These are phyloP conservation scores for Apodemia zela DNA, from an alignment of 2,888 invertebrate genomes.

Conservation along the genomic window DNA sequence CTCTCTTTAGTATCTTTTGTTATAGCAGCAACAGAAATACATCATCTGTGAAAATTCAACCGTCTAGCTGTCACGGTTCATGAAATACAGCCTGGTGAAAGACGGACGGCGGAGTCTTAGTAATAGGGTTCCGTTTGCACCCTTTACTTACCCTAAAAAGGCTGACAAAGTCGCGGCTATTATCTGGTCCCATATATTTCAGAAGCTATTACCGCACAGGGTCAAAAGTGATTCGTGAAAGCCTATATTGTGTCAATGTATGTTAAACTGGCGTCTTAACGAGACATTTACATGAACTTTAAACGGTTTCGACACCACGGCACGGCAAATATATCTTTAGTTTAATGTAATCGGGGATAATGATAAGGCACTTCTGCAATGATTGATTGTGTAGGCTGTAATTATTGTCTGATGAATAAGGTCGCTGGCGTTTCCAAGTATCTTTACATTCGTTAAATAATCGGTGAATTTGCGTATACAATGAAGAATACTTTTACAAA, in stretches of 20 bases:
- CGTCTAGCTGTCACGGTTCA: too few relatives aligned
- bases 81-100: too few relatives aligned
- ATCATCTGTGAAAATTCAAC: too few relatives aligned
- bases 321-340: conserved; percentile 28
- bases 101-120: too few relatives aligned
- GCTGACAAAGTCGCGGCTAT: neutral
- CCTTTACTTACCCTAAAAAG: too few relatives aligned
- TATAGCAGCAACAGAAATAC: too few relatives aligned
- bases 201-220: conserved; percentile 34
- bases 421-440: conserved; percentile 30
- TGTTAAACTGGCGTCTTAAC: conserved; percentile 30
- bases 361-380: conserved; percentile 37
- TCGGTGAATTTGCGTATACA: too few relatives aligned
- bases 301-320: conserved; percentile 38
- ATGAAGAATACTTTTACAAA: too few relatives aligned
- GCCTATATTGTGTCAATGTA: conserved; percentile 20
- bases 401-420: conserved; percentile 26
- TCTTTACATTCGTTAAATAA: neutral
- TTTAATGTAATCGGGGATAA: conserved; percentile 38
- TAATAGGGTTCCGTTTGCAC: too few relatives aligned
- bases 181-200: neutral
- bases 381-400: conserved; percentile 39
- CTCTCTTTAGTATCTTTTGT: too few relatives aligned
- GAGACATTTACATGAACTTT: conserved; percentile 45
- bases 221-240: conserved; percentile 7